Conservation (phyloP, 2,113 vertebrate species). For the Leuciscus idus region DNA sequence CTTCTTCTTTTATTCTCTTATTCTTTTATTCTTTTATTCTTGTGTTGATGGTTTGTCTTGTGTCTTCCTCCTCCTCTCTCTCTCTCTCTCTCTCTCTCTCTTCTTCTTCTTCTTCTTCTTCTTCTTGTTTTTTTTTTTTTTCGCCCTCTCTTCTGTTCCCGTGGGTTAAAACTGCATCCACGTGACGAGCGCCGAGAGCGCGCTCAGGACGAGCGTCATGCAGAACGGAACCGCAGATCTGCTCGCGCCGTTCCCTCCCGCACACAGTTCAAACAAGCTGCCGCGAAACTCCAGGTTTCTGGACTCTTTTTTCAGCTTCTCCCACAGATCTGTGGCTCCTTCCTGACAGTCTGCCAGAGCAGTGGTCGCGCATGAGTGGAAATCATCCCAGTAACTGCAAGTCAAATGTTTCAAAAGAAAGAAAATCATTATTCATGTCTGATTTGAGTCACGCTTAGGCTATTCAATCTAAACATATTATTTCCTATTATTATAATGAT, state of each 20-base stretch:
- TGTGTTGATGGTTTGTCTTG: slow-evolving; percentile 60
- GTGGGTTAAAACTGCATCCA: slow-evolving; percentile 86
- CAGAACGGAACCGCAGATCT: slow-evolving; percentile 68
- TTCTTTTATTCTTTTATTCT: slow-evolving; percentile 58
- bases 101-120: slow-evolving; percentile 70
- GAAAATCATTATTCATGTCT: not conserved
- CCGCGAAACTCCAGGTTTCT: slow-evolving; percentile 95
- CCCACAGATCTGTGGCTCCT: slow-evolving; percentile 95
- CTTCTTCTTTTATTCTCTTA: slow-evolving; percentile 49
- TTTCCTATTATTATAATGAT: too few relatives aligned
- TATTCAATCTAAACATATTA: not conserved
- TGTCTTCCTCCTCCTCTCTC: slow-evolving; percentile 56
- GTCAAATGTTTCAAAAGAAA: slow-evolving; percentile 34
- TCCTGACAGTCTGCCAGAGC: slow-evolving; percentile 98
- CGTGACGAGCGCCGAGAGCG: slow-evolving; percentile 84
- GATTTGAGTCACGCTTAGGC: not conserved
- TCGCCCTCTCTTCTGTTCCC: slow-evolving; percentile 51
- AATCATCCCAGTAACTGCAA: slow-evolving; percentile 96
- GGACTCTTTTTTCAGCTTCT: slow-evolving; percentile 96
- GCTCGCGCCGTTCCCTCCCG: slow-evolving; percentile 81
- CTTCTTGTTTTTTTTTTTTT: slow-evolving; percentile 70
- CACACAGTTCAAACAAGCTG: slow-evolving; percentile 98
- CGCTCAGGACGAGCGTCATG: slow-evolving; percentile 78
- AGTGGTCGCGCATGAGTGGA: slow-evolving; percentile 93
- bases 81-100: slow-evolving; percentile 65